phyloP scores from a whole-genome alignment of 2,888 invertebrate species.

The Xestia rhomboidea region DNA sequence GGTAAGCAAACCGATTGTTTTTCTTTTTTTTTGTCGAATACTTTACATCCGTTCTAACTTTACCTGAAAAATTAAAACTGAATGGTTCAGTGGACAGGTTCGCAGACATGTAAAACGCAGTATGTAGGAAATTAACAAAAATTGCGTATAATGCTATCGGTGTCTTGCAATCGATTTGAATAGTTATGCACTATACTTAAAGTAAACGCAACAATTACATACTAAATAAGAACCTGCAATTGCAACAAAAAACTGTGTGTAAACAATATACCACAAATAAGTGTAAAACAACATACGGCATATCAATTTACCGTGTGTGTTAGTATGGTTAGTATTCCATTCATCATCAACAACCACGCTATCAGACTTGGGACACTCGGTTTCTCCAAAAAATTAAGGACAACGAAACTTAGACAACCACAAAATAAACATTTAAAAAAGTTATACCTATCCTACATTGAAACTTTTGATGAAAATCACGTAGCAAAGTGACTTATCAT shows the following conservation, averaged over 20 bases:
- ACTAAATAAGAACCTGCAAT: conserved; percentile 58
- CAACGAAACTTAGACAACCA: not conserved
- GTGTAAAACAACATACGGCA: conserved; percentile 28
- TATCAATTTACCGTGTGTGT: conserved; percentile 24
- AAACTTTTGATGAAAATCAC: not conserved
- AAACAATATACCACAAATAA: conserved; percentile 46
- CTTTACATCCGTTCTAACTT: not conserved
- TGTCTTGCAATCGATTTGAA: conserved; percentile 35
- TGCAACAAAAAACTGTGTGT: conserved; percentile 61
- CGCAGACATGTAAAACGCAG: conserved; percentile 37
- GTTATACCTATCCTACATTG: fast-evolving
- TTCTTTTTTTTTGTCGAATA: conserved; percentile 28
- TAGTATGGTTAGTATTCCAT: not conserved
- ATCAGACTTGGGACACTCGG: not conserved
- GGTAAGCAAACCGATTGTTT: conserved; percentile 70
- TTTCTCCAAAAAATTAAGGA: not conserved
- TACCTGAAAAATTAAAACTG: conserved; percentile 40
- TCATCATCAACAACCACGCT: not conserved
- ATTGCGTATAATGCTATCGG: conserved; percentile 35
- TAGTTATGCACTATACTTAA: conserved; percentile 48
- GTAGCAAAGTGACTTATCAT: not conserved
- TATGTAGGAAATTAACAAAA: conserved; percentile 40
- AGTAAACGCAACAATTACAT: conserved; percentile 66
- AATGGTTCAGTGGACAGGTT: conserved; percentile 55
- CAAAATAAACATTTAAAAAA: not conserved